A percentile compares a stretch with the other conserved stretches of the same genome.
These are phyloP conservation scores for Dicrurus megarhynchus DNA, from an alignment of 2,113 vertebrate genomes.

Conservation along the genomic window DNA sequence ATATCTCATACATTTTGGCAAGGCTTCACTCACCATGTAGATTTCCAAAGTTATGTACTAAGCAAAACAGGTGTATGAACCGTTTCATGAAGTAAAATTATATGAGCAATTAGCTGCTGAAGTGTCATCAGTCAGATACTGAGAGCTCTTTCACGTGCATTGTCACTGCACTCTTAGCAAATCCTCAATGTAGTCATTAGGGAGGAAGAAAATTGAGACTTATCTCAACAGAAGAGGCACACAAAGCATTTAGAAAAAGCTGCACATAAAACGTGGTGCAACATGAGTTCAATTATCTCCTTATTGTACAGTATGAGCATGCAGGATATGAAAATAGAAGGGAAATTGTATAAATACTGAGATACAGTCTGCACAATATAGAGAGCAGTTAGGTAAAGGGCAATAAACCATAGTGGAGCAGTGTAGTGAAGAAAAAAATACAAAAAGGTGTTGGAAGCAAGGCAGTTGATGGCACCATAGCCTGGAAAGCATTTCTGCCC, in stretches of 20 bases:
- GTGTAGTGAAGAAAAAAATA: not conserved
- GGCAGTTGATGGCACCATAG: not conserved
- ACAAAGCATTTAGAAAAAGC: slow-evolving; percentile 50
- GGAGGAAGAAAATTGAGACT: slow-evolving; percentile 63
- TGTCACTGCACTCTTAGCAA: slow-evolving; percentile 53
- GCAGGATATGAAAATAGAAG: slow-evolving; percentile 26
- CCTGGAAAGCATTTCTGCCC: not conserved
- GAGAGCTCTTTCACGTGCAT: slow-evolving; percentile 51
- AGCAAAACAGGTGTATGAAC: slow-evolving; percentile 38
- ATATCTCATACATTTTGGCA: slow-evolving; percentile 3
- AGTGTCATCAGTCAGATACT: slow-evolving; percentile 57
- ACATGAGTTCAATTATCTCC: slow-evolving; percentile 52
- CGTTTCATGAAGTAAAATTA: slow-evolving; percentile 18
- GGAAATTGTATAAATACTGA: not conserved
- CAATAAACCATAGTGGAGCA: not conserved
- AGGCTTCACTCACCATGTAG: slow-evolving; percentile 7
- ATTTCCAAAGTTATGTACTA: not conserved
- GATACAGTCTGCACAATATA: not conserved
- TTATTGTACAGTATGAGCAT: slow-evolving; percentile 14
- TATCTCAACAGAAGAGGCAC: slow-evolving; percentile 53
- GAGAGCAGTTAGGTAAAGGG: not conserved
- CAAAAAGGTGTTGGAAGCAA: not conserved
- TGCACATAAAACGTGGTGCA: slow-evolving; percentile 48
- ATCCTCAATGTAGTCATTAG: slow-evolving; percentile 57
- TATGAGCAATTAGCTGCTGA: slow-evolving; percentile 61